These are phyloP conservation scores for Tyria jacobaeae DNA, from an alignment of 2,888 invertebrate species.

Conservation along the genomic window DNA sequence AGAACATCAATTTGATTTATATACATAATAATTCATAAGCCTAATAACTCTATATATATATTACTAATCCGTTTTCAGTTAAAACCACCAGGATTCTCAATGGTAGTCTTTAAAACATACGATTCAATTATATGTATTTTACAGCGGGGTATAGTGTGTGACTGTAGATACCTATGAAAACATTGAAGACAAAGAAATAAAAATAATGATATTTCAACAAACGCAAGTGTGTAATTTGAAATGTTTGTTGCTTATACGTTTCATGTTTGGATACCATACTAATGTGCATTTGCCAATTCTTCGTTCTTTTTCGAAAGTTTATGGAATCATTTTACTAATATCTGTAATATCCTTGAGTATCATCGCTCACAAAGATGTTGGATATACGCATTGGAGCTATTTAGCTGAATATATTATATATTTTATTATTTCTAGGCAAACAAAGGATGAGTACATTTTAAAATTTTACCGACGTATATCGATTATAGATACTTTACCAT, in stretches of 20 bases:
- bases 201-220: not conserved
- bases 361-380: not conserved
- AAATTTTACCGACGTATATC: conserved; percentile 1
- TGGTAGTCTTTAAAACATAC: too few relatives aligned
- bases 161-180: too few relatives aligned
- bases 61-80: too few relatives aligned
- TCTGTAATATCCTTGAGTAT: not conserved
- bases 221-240: conserved; percentile 5
- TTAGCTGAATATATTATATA: not conserved
- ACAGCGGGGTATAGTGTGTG: too few relatives aligned
- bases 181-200: not conserved
- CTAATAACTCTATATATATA: too few relatives aligned
- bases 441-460: conserved; percentile 6
- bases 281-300: not conserved
- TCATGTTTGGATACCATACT: conserved; percentile 2
- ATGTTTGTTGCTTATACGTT: not conserved
- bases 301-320: not conserved
- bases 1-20: too few relatives aligned
- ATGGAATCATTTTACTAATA: not conserved
- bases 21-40: too few relatives aligned
- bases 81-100: too few relatives aligned
- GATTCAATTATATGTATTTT: too few relatives aligned
- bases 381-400: not conserved
- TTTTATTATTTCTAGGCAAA: conserved; percentile 1
- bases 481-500: conserved; percentile 8